Evolutionary conservation across 92 coral and sea anemone species (phyloP), one percentile per base, ranked within the genome.

Genomic region (Zoanthus sociatus): DNA sequence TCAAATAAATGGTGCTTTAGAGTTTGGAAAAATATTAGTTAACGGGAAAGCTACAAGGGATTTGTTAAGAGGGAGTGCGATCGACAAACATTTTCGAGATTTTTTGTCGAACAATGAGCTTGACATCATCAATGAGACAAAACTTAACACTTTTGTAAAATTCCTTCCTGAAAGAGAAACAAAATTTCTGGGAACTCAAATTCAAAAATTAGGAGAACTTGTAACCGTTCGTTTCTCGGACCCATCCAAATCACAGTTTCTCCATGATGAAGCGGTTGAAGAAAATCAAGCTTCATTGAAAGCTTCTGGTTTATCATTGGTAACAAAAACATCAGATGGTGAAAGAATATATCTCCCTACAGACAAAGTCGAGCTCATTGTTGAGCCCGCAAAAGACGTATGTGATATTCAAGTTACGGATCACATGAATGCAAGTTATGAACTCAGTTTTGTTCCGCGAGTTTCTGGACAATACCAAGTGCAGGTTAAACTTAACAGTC

Each of bases 341-440:
- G 37, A 76, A 26, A 26, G 26, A 26, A 26, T 26, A 26, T 26
- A 26, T 26, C 26, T 26, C 26, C 26, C 26, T 26, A 21, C 54
- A 17, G 78, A 75, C 78, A 16, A 6, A 46, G 30, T 75, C 12
- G 33, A 75, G 42, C 42, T 75, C 56, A 75, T 3, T 75, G 78
- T 75, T 75, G 56, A 75, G 32, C 60, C 78, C 14, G 78, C 20
- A n/a, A 46, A 75, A 3, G 78, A 75, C 32, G 78, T 75, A 54
- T 44, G 26, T 26, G 26, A 26, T 26, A 26, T 26, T 26, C 26
- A 26, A 26, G 26, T 26, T 26, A 26, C 26, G 6, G 78, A 75
- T 45, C 15, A 46, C 78, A 47, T 54, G 37, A 75, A 47, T 75
- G 78, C 56, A 18, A 26, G 26, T 26, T 26, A 26, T 26, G 26